These are phyloP conservation scores for Drosophila buzzatii DNA, from an alignment of 2,888 invertebrate genomes.

Conservation along the genomic window DNA sequence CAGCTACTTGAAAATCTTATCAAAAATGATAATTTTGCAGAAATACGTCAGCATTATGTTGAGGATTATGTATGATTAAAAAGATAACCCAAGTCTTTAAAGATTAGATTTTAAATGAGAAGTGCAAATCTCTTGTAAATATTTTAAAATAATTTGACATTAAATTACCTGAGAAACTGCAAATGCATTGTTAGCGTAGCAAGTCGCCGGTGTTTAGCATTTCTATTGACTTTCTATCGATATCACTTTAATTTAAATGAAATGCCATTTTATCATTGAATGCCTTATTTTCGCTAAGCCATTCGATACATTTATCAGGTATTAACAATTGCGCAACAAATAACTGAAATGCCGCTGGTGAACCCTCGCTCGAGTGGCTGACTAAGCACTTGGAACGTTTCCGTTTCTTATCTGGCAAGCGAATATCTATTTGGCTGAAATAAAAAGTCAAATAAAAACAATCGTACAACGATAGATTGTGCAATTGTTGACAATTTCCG, in stretches of 20 bases:
- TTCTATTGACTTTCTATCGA: slow-evolving; percentile 9
- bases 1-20: slow-evolving; percentile 15
- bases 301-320: slow-evolving; percentile 19
- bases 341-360: slow-evolving; percentile 19
- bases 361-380: slow-evolving; percentile 21
- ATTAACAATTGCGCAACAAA: slow-evolving; percentile 30
- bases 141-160: background rate
- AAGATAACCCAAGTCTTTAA: background rate
- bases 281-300: slow-evolving; percentile 24
- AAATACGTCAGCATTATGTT: background rate
- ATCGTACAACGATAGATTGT: slow-evolving; percentile 21
- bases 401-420: slow-evolving; percentile 35
- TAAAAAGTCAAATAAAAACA: slow-evolving; percentile 2
- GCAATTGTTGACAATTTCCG: background rate
- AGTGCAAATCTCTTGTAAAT: background rate
- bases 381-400: slow-evolving; percentile 46
- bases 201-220: slow-evolving; percentile 1
- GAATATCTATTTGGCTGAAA: slow-evolving; percentile 5
- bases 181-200: background rate
- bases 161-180: background rate
- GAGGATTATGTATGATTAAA: background rate
- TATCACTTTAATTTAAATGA: slow-evolving; percentile 27
- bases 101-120: background rate
- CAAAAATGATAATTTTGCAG: slow-evolving; percentile 1
- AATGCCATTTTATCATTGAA: slow-evolving; percentile 32